A percentile compares a stretch with the other conserved stretches of the same genome.
These are phyloP conservation scores for Metopia argyrocephala DNA, from an alignment of 2,888 invertebrate species.

Conservation along the genomic window DNA sequence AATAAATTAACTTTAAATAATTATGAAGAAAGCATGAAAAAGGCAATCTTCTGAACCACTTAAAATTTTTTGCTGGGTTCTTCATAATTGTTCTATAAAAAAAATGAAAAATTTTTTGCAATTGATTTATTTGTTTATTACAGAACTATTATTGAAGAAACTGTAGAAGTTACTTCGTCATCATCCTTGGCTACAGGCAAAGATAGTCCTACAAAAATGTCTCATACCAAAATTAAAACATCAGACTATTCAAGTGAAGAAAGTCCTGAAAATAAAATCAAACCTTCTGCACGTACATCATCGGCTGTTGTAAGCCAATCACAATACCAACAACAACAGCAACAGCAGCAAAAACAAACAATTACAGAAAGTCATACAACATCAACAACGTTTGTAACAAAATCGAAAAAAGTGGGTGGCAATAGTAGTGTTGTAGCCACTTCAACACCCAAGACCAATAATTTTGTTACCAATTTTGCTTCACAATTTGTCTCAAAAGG, in stretches of 20 bases:
- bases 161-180: conserved; percentile 71
- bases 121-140: conserved; percentile 38
- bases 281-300: conserved; percentile 36
- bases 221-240: conserved; percentile 70
- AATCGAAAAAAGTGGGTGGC: conserved; percentile 45
- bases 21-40: no score
- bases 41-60: no score
- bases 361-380: conserved; percentile 70
- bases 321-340: conserved; percentile 21
- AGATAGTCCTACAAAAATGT: conserved; percentile 58
- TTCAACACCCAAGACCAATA: conserved; percentile 70
- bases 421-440: conserved; percentile 68
- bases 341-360: conserved; percentile 61
- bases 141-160: conserved; percentile 77
- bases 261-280: conserved; percentile 70
- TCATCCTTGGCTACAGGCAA: conserved; percentile 42
- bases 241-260: conserved; percentile 83
- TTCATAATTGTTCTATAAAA: no score
- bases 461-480: conserved; percentile 63
- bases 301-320: conserved; percentile 7
- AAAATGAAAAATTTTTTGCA: background rate
- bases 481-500: conserved; percentile 62
- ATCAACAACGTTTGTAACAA: conserved; percentile 63
- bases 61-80: no score
- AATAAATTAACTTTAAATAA: no score